These are phyloP conservation scores for Forpus xanthops DNA, from an alignment of 2,797 vertebrate genomes.

Conservation along the genomic window DNA sequence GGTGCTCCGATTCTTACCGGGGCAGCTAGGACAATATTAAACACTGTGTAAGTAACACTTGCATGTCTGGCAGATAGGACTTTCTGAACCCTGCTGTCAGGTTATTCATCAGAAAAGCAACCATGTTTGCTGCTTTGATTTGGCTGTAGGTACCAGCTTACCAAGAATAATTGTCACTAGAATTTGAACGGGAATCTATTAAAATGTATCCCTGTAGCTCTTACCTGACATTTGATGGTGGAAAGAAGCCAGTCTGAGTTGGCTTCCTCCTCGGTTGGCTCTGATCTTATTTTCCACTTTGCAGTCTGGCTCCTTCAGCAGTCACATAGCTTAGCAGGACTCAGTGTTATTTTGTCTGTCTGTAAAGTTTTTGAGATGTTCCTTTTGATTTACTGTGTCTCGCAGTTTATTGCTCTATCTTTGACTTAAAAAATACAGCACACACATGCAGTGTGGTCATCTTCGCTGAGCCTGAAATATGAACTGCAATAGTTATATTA, in stretches of 20 bases:
- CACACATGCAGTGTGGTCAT: too few relatives aligned
- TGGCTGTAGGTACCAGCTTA: neutral
- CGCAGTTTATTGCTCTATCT: neutral
- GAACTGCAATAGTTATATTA: neutral
- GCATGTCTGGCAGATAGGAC: neutral
- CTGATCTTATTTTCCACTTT: slow-evolving; percentile 23
- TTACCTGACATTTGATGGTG: slow-evolving; percentile 22
- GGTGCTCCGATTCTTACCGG: neutral
- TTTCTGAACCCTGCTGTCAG: neutral
- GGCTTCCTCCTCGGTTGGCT: slow-evolving; percentile 7
- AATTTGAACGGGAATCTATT: neutral
- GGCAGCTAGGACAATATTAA: neutral
- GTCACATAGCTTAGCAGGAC: neutral
- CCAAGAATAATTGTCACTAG: neutral
- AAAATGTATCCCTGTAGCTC: neutral
- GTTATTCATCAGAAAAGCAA: neutral
- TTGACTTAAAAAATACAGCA: neutral
- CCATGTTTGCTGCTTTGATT: neutral
- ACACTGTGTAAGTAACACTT: neutral
- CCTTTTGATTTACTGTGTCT: neutral
- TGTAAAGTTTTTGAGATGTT: neutral
- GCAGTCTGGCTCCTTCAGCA: slow-evolving; percentile 31
- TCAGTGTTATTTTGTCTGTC: neutral
- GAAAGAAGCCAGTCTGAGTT: slow-evolving; percentile 28
- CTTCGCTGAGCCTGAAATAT: neutral